phyloP scores from a whole-genome alignment of 1,140 invertebrate species.

The Nasonia giraulti region DNA sequence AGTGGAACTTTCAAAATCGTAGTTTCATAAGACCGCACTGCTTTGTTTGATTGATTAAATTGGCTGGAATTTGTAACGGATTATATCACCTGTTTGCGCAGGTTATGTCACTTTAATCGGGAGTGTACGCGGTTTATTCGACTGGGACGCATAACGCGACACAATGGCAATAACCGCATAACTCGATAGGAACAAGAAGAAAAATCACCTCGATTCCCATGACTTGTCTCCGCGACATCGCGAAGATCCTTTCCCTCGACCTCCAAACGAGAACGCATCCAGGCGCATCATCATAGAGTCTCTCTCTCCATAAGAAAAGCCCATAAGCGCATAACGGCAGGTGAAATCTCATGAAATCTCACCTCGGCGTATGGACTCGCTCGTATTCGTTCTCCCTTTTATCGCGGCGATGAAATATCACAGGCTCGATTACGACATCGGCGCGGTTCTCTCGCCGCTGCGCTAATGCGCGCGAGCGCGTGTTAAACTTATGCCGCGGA shows the following conservation, averaged over 20 bases:
- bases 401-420: slow-evolving; percentile 29
- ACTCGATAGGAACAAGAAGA: no score
- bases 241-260: neutral
- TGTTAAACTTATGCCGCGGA: neutral
- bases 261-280: neutral
- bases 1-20: neutral
- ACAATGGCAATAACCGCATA: neutral
- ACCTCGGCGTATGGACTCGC: no score
- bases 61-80: neutral
- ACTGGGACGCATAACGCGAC: neutral
- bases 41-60: slow-evolving; percentile 1
- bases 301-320: neutral
- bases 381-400: slow-evolving; percentile 31
- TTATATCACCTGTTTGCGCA: neutral
- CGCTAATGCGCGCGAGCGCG: neutral
- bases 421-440: slow-evolving; percentile 20
- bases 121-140: neutral
- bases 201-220: no score
- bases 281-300: neutral
- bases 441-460: no score
- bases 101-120: neutral
- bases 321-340: neutral
- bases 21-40: neutral
- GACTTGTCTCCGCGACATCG: no score
- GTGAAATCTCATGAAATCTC: neutral